A percentile compares a stretch with the other conserved stretches of the same genome.
These are phyloP conservation scores for Brienomyrus brachyistius DNA, from an alignment of 2,113 vertebrate species.

Conservation along the genomic window DNA sequence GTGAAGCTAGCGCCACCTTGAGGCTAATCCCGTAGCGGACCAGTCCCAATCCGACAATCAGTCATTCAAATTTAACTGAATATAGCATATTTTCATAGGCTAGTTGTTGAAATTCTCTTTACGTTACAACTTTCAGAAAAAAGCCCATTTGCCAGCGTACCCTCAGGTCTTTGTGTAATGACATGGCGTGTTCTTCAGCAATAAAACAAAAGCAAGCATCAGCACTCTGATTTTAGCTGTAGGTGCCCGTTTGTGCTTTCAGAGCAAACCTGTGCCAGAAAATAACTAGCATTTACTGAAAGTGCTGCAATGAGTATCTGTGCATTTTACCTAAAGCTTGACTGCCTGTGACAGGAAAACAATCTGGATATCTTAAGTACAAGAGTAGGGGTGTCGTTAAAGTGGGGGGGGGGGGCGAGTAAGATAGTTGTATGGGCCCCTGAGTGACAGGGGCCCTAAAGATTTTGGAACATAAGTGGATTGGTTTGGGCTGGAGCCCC, in stretches of 20 bases:
- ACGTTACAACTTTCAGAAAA: background rate
- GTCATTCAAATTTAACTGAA: background rate
- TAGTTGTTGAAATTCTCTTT: background rate
- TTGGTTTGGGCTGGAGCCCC: background rate
- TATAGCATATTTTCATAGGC: background rate
- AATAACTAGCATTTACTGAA: background rate
- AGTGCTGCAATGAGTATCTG: background rate
- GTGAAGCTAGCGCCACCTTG: background rate
- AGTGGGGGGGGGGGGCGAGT: background rate
- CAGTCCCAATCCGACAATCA: background rate
- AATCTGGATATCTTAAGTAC: background rate
- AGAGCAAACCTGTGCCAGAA: background rate
- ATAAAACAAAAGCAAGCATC: background rate
- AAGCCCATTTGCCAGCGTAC: background rate
- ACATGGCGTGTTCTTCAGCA: background rate
- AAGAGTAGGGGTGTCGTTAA: background rate
- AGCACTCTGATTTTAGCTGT: background rate
- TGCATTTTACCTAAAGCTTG: background rate
- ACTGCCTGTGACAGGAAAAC: background rate
- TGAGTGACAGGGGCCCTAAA: background rate
- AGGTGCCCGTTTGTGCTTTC: background rate
- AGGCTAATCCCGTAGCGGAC: background rate
- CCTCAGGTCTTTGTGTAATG: background rate
- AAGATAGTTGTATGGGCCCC: background rate
- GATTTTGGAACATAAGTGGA: background rate